Conservation (phyloP, 2,797 vertebrate genomes). For the Amblyopsis hoosieri region DNA sequence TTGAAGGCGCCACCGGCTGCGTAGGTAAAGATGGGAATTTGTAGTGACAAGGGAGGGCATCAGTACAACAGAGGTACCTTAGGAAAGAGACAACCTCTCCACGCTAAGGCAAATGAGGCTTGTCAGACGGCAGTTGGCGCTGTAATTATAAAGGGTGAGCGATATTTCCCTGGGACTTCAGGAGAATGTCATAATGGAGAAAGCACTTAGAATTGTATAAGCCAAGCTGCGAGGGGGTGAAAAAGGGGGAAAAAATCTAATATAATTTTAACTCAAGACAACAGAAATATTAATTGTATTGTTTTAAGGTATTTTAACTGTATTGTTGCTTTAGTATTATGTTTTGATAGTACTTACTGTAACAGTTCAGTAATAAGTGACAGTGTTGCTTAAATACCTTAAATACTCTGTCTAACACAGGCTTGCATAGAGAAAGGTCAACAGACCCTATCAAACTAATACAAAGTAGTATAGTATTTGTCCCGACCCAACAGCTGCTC, state of each 20-base stretch:
- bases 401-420: too few relatives aligned
- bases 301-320: too few relatives aligned
- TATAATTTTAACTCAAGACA: conserved; percentile 14
- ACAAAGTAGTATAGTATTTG: too few relatives aligned
- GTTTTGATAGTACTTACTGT: too few relatives aligned
- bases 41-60: conserved; percentile 72
- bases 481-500: too few relatives aligned
- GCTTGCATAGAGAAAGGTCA: too few relatives aligned
- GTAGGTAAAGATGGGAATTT: conserved; percentile 73
- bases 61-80: conserved; percentile 65
- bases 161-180: conserved; percentile 70
- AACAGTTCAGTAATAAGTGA: too few relatives aligned
- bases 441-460: too few relatives aligned
- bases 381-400: too few relatives aligned
- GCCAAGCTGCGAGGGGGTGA: conserved; percentile 33
- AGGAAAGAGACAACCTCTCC: conserved; percentile 67
- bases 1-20: conserved; percentile 72
- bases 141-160: conserved; percentile 74
- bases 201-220: conserved; percentile 76
- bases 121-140: conserved; percentile 80
- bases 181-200: conserved; percentile 69
- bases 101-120: conserved; percentile 70
- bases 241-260: conserved; percentile 34
- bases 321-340: too few relatives aligned
- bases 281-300: conserved; percentile 7